Base-by-base conservation (phyloP, 2,113 vertebrate genomes). In the Geococcyx californianus region DNA sequence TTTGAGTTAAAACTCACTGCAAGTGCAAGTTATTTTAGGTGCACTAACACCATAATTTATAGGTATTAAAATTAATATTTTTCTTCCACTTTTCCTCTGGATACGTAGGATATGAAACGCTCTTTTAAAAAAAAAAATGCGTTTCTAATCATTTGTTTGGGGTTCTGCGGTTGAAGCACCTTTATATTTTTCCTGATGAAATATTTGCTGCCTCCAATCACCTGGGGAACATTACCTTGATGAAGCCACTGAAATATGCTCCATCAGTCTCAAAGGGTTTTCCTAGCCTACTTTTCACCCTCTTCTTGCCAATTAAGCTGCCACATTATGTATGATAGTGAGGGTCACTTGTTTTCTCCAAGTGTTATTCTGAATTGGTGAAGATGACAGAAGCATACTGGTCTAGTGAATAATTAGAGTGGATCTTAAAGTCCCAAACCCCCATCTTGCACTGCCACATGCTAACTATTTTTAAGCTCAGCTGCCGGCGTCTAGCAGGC, bases 261-360 rank as follows among this genome's bases (percentile, higher is more conserved):
- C 98, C 98, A 98, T 98, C 98, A 98, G 98, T 99, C 99, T 98
- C 99, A 78, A 88, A 98, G 98, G 99, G 97, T 97, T 98, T 98
- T 97, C 94, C 97, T 98, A 98, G 92, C 97, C 98, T 98, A 98
- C 98, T 98, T 99, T 98, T 98, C 97, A 98, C 98, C 98, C 94
- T 98, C 98, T 98, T 98, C 98, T 98, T 98, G 98, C 98, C 98
- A 99, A 99, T 99, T 99, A 99, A 99, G 98, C 98, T 98, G 98
- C 98, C 98, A 99, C 98, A 99, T 99, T 99, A 99, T 98, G 98
- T 99, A 99, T 99, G 99, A 99, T 98, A 98, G 98, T 91, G 97
- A 98, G 97, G 98, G 98, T 98, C 98, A 99, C 98, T 98, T 98
- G 98, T 97, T 97, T 98, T 98, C 95, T 98, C 97, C 97, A 93